Evolutionary conservation across 2,113 vertebrate species (phyloP).

Genomic region (Rhynchopsitta pachyrhyncha): DNA sequence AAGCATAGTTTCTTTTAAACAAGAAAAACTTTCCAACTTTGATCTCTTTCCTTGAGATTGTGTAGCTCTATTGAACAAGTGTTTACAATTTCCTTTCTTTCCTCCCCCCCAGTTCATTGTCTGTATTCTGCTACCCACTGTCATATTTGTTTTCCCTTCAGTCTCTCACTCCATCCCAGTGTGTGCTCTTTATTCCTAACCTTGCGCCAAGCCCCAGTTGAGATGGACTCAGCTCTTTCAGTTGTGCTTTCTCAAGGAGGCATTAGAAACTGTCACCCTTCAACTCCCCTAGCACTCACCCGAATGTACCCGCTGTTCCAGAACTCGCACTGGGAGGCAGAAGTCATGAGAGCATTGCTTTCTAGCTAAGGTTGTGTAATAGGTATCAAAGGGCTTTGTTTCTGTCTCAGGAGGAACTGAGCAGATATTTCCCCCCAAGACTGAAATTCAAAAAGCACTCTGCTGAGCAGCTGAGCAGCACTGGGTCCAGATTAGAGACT

Average conservation of each 20-base stretch:
- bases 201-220: fast-evolving
- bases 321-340: background rate
- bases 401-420: background rate
- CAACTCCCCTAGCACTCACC: too few relatives aligned
- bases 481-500: background rate
- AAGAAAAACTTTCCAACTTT: background rate
- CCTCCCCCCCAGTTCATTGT: fast-evolving
- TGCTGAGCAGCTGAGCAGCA: background rate
- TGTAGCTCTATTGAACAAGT: background rate
- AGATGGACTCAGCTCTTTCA: background rate
- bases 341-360: background rate
- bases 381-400: background rate
- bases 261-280: background rate
- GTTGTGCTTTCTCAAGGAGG: fast-evolving
- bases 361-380: background rate
- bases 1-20: background rate
- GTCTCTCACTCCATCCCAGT: background rate
- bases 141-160: background rate
- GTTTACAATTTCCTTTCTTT: background rate
- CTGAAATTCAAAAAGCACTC: background rate
- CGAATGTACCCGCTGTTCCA: background rate
- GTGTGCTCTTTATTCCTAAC: background rate
- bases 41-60: background rate
- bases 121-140: background rate
- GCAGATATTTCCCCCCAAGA: background rate